A percentile compares a stretch with the other conserved stretches of the same genome.
These are phyloP conservation scores for Campoplex nolae DNA, from an alignment of 2,888 invertebrate genomes.

Conservation along the genomic window DNA sequence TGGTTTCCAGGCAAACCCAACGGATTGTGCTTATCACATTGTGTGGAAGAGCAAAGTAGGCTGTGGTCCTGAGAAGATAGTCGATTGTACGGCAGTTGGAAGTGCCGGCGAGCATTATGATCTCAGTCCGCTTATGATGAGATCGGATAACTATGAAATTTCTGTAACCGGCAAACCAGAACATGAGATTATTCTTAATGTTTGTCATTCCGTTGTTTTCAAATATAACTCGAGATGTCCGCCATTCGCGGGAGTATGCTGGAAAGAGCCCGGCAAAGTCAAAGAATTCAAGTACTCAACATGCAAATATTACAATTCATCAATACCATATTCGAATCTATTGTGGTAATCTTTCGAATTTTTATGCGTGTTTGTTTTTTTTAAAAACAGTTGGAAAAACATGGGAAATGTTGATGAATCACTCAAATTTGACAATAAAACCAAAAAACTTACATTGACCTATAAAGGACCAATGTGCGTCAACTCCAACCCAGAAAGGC, in stretches of 20 bases:
- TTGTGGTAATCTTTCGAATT: neutral
- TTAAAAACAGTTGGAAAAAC: conserved; percentile 53
- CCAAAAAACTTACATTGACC: conserved; percentile 52
- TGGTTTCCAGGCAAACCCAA: conserved; percentile 34
- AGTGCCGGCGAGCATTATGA: conserved; percentile 73
- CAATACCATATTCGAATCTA: neutral
- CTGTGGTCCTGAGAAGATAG: conserved; percentile 70
- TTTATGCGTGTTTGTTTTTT: neutral
- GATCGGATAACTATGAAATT: conserved; percentile 77
- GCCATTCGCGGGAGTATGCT: conserved; percentile 71
- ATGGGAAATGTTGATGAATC: conserved; percentile 59
- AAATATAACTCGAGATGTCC: conserved; percentile 65
- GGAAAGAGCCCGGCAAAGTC: conserved; percentile 46
- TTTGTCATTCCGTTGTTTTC: conserved; percentile 80
- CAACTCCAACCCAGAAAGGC: neutral
- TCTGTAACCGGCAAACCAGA: conserved; percentile 58
- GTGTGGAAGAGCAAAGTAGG: conserved; percentile 77
- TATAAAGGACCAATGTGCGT: conserved; percentile 76
- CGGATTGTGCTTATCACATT: conserved; percentile 72
- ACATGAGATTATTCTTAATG: conserved; percentile 77
- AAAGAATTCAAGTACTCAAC: conserved; percentile 14
- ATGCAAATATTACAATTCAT: neutral
- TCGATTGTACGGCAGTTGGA: conserved; percentile 74
- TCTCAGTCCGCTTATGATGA: conserved; percentile 74
- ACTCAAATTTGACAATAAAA: conserved; percentile 51